Percentiles rank a stretch among this genome's conserved stretches.
These are phyloP conservation scores for Lypha dubia DNA, from an alignment of 2,888 invertebrate genomes.

Conservation along the genomic window DNA sequence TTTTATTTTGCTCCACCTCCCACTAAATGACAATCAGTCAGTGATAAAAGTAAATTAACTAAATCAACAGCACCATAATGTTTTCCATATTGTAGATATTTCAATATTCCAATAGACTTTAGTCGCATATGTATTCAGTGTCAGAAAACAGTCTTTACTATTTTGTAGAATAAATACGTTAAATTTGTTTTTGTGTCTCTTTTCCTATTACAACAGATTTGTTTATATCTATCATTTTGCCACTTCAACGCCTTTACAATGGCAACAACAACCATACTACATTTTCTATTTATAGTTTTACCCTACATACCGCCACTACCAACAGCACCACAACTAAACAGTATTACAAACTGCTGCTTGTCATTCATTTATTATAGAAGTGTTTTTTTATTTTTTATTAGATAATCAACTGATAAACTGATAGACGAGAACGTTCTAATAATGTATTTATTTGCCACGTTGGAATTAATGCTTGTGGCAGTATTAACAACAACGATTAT, in stretches of 20 bases:
- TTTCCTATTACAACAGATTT: background rate
- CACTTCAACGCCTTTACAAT: constrained; percentile 48
- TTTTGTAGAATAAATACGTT: constrained; percentile 35
- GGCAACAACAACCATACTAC: background rate
- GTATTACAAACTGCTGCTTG: constrained; percentile 32
- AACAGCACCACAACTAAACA: background rate
- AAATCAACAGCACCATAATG: constrained; percentile 32
- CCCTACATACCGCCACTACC: background rate
- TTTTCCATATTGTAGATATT: constrained; percentile 43
- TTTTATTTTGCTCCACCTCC: background rate
- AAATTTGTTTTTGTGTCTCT: constrained; percentile 11
- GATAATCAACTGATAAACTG: constrained; percentile 46
- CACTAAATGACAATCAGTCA: background rate
- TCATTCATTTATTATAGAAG: constrained; percentile 26
- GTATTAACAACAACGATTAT: background rate
- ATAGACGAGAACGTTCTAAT: background rate
- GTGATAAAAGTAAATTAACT: constrained; percentile 34
- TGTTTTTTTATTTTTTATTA: constrained; percentile 59
- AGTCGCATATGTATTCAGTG: background rate
- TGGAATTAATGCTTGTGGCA: background rate
- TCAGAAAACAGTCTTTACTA: background rate
- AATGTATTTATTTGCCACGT: background rate
- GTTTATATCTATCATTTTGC: constrained; percentile 7
- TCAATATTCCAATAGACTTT: constrained; percentile 16
- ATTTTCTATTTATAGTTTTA: constrained; percentile 37